Evolutionary conservation across 2,888 invertebrate species (phyloP), one percentile per base, ranked within the genome.

Genomic region (Cecidostiba fungosa): DNA sequence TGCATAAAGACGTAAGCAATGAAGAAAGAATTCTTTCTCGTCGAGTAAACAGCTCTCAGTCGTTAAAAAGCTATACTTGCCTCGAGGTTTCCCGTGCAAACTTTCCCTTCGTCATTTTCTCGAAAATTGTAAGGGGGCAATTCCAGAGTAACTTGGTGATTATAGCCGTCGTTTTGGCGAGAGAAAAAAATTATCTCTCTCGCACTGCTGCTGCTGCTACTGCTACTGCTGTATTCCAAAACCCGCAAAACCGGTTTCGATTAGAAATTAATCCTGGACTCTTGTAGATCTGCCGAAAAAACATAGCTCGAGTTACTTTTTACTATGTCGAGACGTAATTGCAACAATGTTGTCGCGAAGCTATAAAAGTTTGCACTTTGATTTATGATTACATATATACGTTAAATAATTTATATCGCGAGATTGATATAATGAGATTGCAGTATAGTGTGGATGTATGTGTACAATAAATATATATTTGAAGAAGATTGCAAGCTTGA

Each of bases 61-160:
- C 16, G 16, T 29, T 23, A 59, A 3, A 54, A 32, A 54, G 14
- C 19, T 50, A 79, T 76, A 86, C 86, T 86, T 73, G 70, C 84
- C 86, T 84, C 29, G 86, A 84, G 26, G 29, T 77, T 39, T 84
- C 81, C 8, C 86, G 80, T 4, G 66, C 78, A 50, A 74, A 69
- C 74, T 84, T 86, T 86, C 69, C 86, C 39, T 81, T 86, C 32
- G 86, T 86, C 86, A 86, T 86, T 81, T 77, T 86, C 77, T 77
- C 36, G 62, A 70, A 23, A 79, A 85, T 50, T 72, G 36, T 77
- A 73, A 29, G n/a, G n/a, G 50, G 50, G 26, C 73, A 39, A 50
- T 1, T n/a, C 16, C 59, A 26, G 36, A 69, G 19, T 66, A 23
- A 39, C 29, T 81, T 80, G 29, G 36, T 43, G 36, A 72, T 70